Conservation (phyloP, 2,888 invertebrate genomes). For the Leistus spinibarbis region DNA sequence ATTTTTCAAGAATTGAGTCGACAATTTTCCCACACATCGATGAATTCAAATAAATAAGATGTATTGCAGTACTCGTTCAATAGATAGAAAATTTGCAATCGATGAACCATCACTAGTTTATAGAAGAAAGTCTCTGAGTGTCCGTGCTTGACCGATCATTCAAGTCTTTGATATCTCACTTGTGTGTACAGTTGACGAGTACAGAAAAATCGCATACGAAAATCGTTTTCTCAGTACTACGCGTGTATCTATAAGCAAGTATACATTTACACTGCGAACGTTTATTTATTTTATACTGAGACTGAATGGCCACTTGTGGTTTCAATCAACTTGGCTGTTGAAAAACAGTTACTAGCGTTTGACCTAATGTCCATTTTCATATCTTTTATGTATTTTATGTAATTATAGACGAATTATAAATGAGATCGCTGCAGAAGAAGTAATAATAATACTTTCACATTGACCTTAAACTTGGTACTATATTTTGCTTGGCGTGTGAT, state of each 20-base stretch:
- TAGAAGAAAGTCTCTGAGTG: not conserved
- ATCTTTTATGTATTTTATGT: not conserved
- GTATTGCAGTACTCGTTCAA: not conserved
- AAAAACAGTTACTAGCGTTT: not conserved
- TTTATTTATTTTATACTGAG: not conserved
- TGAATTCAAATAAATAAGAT: not conserved
- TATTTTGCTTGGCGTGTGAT: not conserved
- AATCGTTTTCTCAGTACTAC: not conserved
- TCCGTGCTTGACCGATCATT: not conserved
- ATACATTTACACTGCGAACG: not conserved
- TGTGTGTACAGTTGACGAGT: not conserved
- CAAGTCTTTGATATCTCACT: not conserved
- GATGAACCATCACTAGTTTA: not conserved
- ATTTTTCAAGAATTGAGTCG: no score
- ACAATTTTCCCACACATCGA: not conserved
- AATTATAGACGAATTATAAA: not conserved
- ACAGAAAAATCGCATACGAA: not conserved
- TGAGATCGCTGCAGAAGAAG: not conserved
- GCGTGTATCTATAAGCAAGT: not conserved
- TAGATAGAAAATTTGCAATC: not conserved
- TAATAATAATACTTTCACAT: not conserved
- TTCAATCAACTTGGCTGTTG: not conserved
- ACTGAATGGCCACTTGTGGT: not conserved
- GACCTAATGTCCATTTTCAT: not conserved
- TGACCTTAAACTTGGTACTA: not conserved